phyloP scores from a whole-genome alignment of 2,113 vertebrate genomes.

The Nothobranchius kuhntae region DNA sequence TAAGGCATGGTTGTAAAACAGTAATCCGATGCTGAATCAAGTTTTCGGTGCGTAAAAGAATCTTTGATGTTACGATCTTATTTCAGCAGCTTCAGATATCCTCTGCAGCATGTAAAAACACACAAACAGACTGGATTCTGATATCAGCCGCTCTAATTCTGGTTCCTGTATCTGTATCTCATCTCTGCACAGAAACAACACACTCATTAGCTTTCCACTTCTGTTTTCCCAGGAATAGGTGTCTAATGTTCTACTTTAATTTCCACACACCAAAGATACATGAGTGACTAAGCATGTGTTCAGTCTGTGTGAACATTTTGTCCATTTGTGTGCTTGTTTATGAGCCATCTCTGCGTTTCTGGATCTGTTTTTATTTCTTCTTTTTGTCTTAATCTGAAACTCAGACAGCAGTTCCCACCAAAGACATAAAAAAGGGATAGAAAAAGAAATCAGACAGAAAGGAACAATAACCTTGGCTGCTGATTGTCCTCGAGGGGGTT shows the following conservation, averaged over 20 bases:
- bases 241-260: background rate
- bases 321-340: constrained; percentile 1
- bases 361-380: background rate
- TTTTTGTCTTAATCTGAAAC: background rate
- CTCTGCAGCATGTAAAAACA: background rate
- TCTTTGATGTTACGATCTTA: no score
- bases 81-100: background rate
- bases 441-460: background rate
- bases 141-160: no score
- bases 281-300: constrained; percentile 5
- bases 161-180: no score
- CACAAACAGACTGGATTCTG: background rate
- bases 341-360: constrained; percentile 3
- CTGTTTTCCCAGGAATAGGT: background rate
- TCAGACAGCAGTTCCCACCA: background rate
- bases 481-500: constrained; percentile 1
- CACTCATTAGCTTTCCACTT: background rate
- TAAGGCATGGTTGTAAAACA: background rate
- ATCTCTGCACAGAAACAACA: background rate
- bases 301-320: background rate
- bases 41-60: background rate
- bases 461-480: background rate
- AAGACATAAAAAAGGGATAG: constrained; percentile 4
- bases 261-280: background rate
- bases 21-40: background rate